Base-by-base conservation (phyloP, 2,888 invertebrate genomes). In the Furcula furcula region DNA sequence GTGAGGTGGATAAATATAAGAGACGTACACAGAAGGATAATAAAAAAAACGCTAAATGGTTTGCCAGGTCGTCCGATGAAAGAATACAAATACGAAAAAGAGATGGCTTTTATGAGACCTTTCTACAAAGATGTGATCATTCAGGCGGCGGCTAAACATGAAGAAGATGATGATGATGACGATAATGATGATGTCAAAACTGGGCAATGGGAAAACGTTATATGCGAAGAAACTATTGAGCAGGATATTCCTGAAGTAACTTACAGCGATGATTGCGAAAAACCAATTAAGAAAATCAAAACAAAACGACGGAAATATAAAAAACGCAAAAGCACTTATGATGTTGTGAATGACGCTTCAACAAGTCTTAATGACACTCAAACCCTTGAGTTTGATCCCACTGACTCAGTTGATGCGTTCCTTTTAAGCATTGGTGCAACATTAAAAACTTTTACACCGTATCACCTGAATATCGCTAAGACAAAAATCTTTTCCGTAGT, bases 1-100 rank as follows among this genome's bases (percentile, higher is more conserved):
- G 61, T 78, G 1, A 63, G 88, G 47, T 88, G 88, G 88, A 76
- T 87, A 21, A 83, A 87, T 40, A 87, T 88, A 52, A 65, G 88
- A 38, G 88, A 88, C 20, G 87, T 86, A 0, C 76, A 86, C 45
- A 59, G 87, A 25, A 52, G 87, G 4, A 82, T 84, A 18, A 45
- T 86, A 19, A 70, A 72, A 15, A 79, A 79, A 40, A 65, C 56
- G 34, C 15, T 65, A 3, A 31, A 34, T 0, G n/a, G 63, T 46
- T 11, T 56, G 1, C 3, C 58, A 0, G 51, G 51, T 1, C 44
- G 49, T 4, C 61, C 62, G 0, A 57, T 61, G 0, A 74, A 74
- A 29, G 46, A 56, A 1, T 88, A 88, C 55, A 88, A 87, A 57
- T 88, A 88, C 39, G 80, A 82, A 26, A 58, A 46, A 0, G 77